Conservation (phyloP, 2,888 invertebrate species). For the Xestia ashworthii region DNA sequence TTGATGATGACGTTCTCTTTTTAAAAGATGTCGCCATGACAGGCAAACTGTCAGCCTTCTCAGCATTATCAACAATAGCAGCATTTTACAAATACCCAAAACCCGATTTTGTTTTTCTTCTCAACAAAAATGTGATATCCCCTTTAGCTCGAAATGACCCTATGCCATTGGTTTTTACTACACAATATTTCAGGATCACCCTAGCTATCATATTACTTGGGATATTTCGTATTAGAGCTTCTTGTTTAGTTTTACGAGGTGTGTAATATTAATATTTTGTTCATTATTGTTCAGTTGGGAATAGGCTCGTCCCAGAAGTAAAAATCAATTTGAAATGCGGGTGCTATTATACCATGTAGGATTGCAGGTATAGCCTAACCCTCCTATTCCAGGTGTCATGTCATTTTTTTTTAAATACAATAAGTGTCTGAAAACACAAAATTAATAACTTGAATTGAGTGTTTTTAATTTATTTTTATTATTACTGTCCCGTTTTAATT, state of each 20-base stretch:
- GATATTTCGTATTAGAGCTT: constrained; percentile 32
- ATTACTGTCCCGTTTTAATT: background rate
- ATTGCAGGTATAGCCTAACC: too few species aligned
- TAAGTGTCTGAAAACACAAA: too few species aligned
- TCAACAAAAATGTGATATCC: constrained; percentile 9
- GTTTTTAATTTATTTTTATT: too few species aligned
- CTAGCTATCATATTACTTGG: constrained; percentile 44
- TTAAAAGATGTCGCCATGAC: background rate
- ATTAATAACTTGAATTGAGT: too few species aligned
- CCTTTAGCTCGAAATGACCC: constrained; percentile 12
- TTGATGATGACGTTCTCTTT: background rate
- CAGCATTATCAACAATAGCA: too few species aligned
- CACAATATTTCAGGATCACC: constrained; percentile 50
- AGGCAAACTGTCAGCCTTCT: background rate
- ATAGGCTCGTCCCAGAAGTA: too few species aligned
- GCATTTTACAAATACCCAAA: background rate
- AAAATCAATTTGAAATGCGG: background rate
- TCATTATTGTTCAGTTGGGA: background rate
- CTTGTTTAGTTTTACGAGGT: constrained; percentile 49
- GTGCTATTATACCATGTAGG: too few species aligned
- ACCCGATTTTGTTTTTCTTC: background rate
- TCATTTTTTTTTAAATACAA: too few species aligned
- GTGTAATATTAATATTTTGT: constrained; percentile 17
- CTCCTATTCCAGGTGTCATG: too few species aligned
- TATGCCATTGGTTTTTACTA: constrained; percentile 57